phyloP scores from a whole-genome alignment of 2,113 vertebrate genomes.

The Dicerorhinus sumatrensis region DNA sequence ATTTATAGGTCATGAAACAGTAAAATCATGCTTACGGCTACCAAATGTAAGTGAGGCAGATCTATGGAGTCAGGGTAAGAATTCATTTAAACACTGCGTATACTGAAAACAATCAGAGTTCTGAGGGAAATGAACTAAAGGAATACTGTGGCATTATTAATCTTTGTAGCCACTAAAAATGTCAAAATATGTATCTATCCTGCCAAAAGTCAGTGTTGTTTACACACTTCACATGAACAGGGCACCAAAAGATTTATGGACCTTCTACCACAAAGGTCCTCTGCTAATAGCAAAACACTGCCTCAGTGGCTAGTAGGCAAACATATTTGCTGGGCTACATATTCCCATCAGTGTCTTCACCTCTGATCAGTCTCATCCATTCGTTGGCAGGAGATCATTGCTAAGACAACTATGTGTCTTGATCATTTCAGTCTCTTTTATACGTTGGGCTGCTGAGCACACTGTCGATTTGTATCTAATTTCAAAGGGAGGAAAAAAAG shows the following conservation, averaged over 20 bases:
- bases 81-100: not conserved
- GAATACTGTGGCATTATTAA: not conserved
- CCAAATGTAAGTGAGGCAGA: not conserved
- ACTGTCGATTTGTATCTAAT: not conserved
- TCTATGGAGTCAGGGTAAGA: not conserved
- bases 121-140: not conserved
- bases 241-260: not conserved
- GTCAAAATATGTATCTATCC: constrained; percentile 20
- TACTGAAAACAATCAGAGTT: not conserved
- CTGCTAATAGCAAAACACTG: not conserved
- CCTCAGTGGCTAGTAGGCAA: not conserved
- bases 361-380: not conserved
- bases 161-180: not conserved
- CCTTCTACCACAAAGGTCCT: not conserved
- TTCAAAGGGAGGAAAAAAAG: constrained; percentile 14
- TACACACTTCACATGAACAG: not conserved
- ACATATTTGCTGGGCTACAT: not conserved
- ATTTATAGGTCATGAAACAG: not conserved
- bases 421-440: constrained; percentile 13
- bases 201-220: constrained; percentile 38
- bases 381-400: not conserved
- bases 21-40: not conserved
- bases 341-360: not conserved
- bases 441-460: not conserved
- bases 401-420: not conserved